Evolutionary conservation across 2,797 vertebrate species (phyloP).

Genomic region (Trachurus trachurus): DNA sequence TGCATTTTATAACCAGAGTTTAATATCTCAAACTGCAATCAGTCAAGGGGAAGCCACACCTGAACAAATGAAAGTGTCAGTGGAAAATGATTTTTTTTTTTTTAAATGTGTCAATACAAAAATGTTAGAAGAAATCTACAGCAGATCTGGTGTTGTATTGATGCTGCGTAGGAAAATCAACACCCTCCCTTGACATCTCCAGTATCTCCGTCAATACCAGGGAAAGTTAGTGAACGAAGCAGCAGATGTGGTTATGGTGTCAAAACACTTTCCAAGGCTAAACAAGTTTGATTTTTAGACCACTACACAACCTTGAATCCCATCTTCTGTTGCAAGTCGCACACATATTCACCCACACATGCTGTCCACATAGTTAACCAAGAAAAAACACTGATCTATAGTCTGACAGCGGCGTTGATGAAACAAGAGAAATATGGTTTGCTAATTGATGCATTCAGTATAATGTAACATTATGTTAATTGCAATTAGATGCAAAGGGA

Average conservation of each 20-base stretch:
- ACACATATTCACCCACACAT: conserved; percentile 10
- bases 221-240: conserved; percentile 42
- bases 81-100: not conserved
- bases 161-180: conserved; percentile 1
- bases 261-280: conserved; percentile 57
- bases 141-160: conserved; percentile 8
- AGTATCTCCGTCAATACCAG: conserved; percentile 36
- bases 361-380: conserved; percentile 25
- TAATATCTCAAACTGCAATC: not conserved
- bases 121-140: not conserved
- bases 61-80: conserved; percentile 10
- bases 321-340: conserved; percentile 21
- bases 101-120: not conserved
- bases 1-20: not conserved
- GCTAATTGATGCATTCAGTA: not conserved
- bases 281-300: conserved; percentile 59
- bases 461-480: conserved; percentile 9
- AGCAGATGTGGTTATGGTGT: conserved; percentile 62
- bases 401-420: not conserved
- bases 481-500: not conserved
- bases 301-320: conserved; percentile 39
- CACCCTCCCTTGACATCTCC: conserved; percentile 22
- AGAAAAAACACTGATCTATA: conserved; percentile 26
- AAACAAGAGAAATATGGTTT: not conserved
- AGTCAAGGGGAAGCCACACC: conserved; percentile 1